Conservation (phyloP, 35 echinoderm and acorn worm genomes). For the Chiridota heheva region DNA sequence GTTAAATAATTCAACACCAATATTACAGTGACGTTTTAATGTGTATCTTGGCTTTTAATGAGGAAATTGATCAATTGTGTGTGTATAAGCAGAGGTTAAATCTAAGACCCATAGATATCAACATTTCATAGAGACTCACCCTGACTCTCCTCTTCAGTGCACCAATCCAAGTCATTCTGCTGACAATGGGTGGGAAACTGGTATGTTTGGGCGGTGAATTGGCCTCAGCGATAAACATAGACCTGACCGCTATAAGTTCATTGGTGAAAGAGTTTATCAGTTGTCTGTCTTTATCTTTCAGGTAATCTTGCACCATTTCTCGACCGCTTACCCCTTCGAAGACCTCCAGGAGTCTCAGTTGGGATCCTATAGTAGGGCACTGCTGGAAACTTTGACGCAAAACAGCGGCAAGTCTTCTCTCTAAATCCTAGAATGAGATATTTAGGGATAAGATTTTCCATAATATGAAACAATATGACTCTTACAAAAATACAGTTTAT, state of each 20-base stretch:
- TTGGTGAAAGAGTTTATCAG: slow-evolving; percentile 77
- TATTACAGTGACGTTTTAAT: too few relatives aligned
- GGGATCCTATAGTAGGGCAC: slow-evolving; percentile 93
- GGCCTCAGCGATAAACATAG: slow-evolving; percentile 77
- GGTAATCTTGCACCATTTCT: slow-evolving; percentile 94
- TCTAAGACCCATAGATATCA: too few relatives aligned
- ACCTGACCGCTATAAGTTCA: slow-evolving; percentile 86
- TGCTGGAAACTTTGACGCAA: slow-evolving; percentile 95
- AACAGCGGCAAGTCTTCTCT: slow-evolving; percentile 76
- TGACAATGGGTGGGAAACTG: slow-evolving; percentile 85
- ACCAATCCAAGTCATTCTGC: slow-evolving; percentile 88
- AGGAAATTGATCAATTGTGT: too few relatives aligned
- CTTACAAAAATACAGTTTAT: too few relatives aligned
- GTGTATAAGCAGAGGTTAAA: too few relatives aligned
- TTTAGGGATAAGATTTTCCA: too few relatives aligned
- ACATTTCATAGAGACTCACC: too few relatives aligned
- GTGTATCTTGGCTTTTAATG: too few relatives aligned
- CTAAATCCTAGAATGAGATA: slow-evolving; percentile 67
- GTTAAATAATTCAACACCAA: too few relatives aligned
- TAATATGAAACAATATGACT: too few relatives aligned
- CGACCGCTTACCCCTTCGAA: slow-evolving; percentile 97
- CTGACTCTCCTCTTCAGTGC: slow-evolving; percentile 80
- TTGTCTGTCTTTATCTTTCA: slow-evolving; percentile 94
- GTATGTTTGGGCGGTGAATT: slow-evolving; percentile 65
- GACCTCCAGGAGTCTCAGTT: slow-evolving; percentile 92